Evolutionary conservation across 2,113 vertebrate genomes (phyloP), one percentile per base, ranked within the genome.

Genomic region (Pardalotus punctatus): DNA sequence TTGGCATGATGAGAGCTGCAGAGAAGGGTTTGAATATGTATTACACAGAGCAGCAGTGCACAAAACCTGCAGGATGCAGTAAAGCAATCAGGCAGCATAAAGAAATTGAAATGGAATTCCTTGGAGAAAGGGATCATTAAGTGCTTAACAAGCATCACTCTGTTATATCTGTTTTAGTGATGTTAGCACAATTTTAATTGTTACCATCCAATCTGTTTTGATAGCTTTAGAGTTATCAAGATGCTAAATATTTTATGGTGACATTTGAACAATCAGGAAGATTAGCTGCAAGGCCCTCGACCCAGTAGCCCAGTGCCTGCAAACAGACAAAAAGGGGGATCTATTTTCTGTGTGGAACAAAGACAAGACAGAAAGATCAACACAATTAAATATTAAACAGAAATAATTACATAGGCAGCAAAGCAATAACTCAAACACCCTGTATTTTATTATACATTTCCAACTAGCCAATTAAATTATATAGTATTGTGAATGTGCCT

Each of bases 81-180:
- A 83, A 92, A 82, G 93, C 95, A 98, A 96, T 98, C 97, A 97
- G 91, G 88, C 74, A 94, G 92, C 91, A 97, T 90, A 97, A 97
- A 97, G 95, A 94, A 95, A 93, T 88, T 84, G 96, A 97, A 96
- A 96, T 95, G 84, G 76, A 91, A 95, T 96, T 96, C 97, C 96
- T 96, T 67, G 73, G 96, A 98, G 96, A 97, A 97, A 62, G 86
- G 93, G 94, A 96, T 97, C 96, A 97, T 97, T 98, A 97, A 97
- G 91, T 94, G 95, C 92, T 97, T 98, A 98, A 97, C 95, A 97
- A 98, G 96, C 96, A 96, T 92, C 95, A 61, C 97, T 97, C 82
- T 1, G 74, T 94, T 97, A 61, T 97, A 97, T 96, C 97, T 97
- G 86, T 94, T 97, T 97, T 96, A 95, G 94, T 69, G 78, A 90